Conservation (phyloP, 2,888 invertebrate genomes). For the Eubasilissa splendida region DNA sequence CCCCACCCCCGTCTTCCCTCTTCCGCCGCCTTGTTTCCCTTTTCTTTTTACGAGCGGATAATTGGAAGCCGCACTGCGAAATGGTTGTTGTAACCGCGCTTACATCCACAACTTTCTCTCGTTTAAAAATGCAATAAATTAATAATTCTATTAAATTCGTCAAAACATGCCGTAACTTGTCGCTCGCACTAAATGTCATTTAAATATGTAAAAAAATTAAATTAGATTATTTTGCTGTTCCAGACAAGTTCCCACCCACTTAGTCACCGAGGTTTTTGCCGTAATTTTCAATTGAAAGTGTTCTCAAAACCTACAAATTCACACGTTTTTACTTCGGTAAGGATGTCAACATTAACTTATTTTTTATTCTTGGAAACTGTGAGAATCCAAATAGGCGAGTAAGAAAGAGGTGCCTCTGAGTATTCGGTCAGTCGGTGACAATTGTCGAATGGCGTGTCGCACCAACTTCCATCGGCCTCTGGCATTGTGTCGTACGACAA, state of each 20-base stretch:
- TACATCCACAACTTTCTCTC: slow-evolving; percentile 16
- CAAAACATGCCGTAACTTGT: too few species aligned
- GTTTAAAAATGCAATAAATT: slow-evolving; percentile 4
- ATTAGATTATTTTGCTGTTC: too few species aligned
- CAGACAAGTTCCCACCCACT: too few species aligned
- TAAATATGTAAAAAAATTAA: too few species aligned
- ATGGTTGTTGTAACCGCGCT: slow-evolving; percentile 16
- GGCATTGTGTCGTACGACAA: not conserved
- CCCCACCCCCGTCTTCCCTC: slow-evolving; percentile 3
- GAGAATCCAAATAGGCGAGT: slow-evolving; percentile 10
- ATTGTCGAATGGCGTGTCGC: slow-evolving; percentile 41
- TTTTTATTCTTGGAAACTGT: slow-evolving; percentile 21
- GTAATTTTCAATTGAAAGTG: slow-evolving; percentile 1
- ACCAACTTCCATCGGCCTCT: slow-evolving; percentile 5
- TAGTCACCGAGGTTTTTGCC: too few species aligned
- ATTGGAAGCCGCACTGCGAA: slow-evolving; percentile 8
- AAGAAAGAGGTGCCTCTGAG: slow-evolving; percentile 8
- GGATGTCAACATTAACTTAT: slow-evolving; percentile 20
- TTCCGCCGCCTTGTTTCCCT: slow-evolving; percentile 16
- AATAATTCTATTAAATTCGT: too few species aligned
- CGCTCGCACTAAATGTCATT: too few species aligned
- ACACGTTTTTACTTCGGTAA: slow-evolving; percentile 14
- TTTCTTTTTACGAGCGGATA: slow-evolving; percentile 6
- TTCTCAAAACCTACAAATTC: not conserved
- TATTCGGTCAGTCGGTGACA: slow-evolving; percentile 33